Evolutionary conservation across 2,888 invertebrate species (phyloP).

Genomic region (Cabera pusaria): DNA sequence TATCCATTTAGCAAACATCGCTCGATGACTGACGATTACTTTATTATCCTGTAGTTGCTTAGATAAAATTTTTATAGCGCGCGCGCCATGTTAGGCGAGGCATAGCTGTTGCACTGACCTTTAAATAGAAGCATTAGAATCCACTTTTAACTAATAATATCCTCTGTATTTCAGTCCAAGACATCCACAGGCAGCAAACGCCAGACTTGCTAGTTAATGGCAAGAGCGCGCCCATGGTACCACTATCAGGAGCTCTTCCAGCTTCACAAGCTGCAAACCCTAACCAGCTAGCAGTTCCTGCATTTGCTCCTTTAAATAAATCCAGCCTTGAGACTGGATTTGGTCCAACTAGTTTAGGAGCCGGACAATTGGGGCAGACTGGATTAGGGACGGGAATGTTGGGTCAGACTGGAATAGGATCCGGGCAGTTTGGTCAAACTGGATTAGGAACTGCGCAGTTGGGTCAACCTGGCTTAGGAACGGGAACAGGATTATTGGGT

Average conservation of each 20-base stretch:
- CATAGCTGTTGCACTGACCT: no score
- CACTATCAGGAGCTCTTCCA: conserved; percentile 21
- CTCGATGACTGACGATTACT: no score
- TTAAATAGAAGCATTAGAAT: no score
- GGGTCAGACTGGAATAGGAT: conserved; percentile 1
- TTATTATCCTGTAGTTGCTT: no score
- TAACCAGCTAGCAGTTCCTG: conserved; percentile 39
- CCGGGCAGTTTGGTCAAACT: background rate
- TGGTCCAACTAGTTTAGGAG: conserved; percentile 1
- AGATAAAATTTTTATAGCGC: no score
- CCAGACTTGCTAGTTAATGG: conserved; percentile 71
- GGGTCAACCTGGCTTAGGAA: conserved; percentile 1
- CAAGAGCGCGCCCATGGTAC: conserved; percentile 35
- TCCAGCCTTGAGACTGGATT: conserved; percentile 20
- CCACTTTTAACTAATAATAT: background rate
- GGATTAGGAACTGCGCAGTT: background rate
- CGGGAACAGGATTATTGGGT: conserved; percentile 2
- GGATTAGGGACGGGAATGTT: background rate
- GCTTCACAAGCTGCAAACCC: conserved; percentile 27
- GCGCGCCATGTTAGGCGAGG: no score
- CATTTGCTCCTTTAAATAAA: conserved; percentile 22
- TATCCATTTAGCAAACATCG: no score
- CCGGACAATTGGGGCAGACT: conserved; percentile 6
- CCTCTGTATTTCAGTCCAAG: conserved; percentile 34
- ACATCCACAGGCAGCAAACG: conserved; percentile 47